Evolutionary conservation across 2,797 vertebrate species (phyloP), one percentile per base, ranked within the genome.

Genomic region (Trichosurus vulpecula): DNA sequence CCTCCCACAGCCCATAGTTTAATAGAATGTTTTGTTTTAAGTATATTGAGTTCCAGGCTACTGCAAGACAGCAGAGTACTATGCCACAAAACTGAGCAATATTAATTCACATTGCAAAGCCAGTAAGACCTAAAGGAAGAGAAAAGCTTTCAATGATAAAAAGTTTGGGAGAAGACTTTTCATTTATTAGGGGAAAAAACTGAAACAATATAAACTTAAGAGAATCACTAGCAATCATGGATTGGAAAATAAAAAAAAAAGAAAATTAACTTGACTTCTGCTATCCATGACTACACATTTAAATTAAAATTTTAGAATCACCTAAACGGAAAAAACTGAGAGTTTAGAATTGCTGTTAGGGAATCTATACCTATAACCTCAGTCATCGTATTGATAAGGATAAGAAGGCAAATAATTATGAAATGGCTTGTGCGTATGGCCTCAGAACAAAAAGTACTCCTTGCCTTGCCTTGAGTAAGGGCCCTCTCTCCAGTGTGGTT

Each of bases 151-250:
- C 61, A 66, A n/a, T 13, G 6, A n/a, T 19, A 4, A 66, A n/a
- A 66, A 66, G 61, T n/a, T n/a, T 66, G 13, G 14, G 35, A 25
- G 35, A 66, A n/a, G 4, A n/a, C 4, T 6, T 66, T 66, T 19
- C n/a, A 6, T 19, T 5, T 4, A n/a, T 16, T n/a, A 2, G 4
- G 61, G 12, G 4, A 6, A 2, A 9, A 14, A n/a, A 16, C 6
- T 13, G 30, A 61, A 31, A 66, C n/a, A 66, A n/a, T 14, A 41
- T 66, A 66, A 56, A 66, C 12, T 35, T 14, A 35, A 61, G 31
- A 35, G 58, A 4, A n/a, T 66, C 14, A 66, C 61, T 9, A n/a
- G 31, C 61, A 66, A 66, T 66, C 61, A n/a, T n/a, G 35, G 35
- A n/a, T 56, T 56, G 1, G 25, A 22, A 25, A 4, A 22, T 22